phyloP scores from a whole-genome alignment of 2,113 vertebrate species.

The Grallaria varia region DNA sequence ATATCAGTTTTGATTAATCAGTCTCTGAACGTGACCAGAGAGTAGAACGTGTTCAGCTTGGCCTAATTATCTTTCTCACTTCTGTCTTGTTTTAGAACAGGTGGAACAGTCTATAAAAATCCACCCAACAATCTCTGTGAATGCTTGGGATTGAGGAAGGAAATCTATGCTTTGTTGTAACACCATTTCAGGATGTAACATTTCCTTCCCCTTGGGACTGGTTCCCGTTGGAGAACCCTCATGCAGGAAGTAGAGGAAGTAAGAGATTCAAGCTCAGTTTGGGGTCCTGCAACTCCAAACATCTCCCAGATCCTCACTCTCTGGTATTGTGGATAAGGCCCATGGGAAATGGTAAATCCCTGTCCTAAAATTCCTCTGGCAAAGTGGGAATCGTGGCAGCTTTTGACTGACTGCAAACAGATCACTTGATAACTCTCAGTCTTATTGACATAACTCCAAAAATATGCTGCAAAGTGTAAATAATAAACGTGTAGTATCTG shows the following conservation, averaged over 20 bases:
- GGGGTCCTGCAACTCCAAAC: background rate
- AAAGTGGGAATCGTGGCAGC: background rate
- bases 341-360: background rate
- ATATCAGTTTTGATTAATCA: background rate
- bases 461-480: constrained; percentile 41
- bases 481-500: constrained; percentile 64
- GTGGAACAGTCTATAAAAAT: background rate
- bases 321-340: background rate
- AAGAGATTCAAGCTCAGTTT: background rate
- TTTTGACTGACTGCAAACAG: constrained; percentile 42
- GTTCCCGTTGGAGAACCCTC: background rate
- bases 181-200: background rate
- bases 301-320: background rate
- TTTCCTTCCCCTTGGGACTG: background rate
- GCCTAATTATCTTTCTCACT: background rate
- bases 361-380: background rate
- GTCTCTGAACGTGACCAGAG: background rate
- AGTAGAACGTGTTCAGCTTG: background rate
- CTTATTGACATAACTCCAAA: constrained; percentile 56
- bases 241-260: background rate
- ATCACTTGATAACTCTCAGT: constrained; percentile 49
- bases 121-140: background rate
- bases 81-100: background rate
- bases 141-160: background rate
- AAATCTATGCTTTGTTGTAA: background rate